Evolutionary conservation across 1,140 invertebrate genomes (phyloP), one percentile per base, ranked within the genome.

Genomic region (Ceratitis capitata): DNA sequence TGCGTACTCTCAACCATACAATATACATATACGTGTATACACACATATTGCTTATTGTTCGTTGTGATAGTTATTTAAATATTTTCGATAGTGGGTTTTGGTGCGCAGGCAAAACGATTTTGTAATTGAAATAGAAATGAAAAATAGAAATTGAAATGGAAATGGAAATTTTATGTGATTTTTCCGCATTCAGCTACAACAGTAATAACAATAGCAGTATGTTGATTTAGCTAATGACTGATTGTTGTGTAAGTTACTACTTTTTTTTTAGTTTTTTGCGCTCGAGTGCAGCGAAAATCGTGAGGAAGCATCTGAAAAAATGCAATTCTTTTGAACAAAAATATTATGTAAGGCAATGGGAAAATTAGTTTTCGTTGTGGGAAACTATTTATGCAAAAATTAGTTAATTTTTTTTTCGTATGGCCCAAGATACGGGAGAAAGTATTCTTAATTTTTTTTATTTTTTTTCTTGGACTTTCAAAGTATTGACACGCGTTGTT

Each of bases 101-200:
- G 19, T 29, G 56, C 56, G 51, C 51, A n/a, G n/a, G n/a, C 51
- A 53, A 53, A 61, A 26, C 56, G 56, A 61, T 61, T 7, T 61
- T 61, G 56, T 7, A 26, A 61, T 26, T 61, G 19, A 29, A 26
- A 61, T 23, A 61, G 56, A 61, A 61, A 61, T 61, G n/a, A n/a
- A 56, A 45, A 45, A 78, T 42, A 23, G n/a, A 78, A 78, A 78
- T 47, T 4, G n/a, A 78, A 42, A 74, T 74, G 3, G 61, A 35
- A 61, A 69, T 42, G 19, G n/a, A 78, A 78, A 45, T 45, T 74
- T 74, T 74, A 74, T 45, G 69, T 14, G 39, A 78, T 26, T 78
- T 69, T 78, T 78, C 69, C 69, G 69, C 69, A 78, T 78, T 78
- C 12, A 78, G 16, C 69, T 10, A 9, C 14, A 26, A 45, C 69